A percentile compares a stretch with the other conserved stretches of the same genome.
Evolutionary conservation across 1,140 invertebrate genomes (phyloP).

Genomic region (Anadara kagoshimensis): DNA sequence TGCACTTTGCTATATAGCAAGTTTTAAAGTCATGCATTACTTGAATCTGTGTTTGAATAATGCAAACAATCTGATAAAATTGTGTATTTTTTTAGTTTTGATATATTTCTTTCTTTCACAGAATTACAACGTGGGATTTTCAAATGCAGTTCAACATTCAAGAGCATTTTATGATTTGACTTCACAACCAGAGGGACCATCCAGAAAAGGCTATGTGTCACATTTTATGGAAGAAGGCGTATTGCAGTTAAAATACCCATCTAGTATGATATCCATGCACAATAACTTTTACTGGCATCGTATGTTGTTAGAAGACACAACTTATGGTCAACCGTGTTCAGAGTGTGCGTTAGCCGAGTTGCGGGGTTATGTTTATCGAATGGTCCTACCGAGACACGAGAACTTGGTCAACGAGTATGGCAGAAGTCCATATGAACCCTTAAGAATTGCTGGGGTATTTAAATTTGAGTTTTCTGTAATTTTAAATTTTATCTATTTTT

Average conservation of each 20-base stretch:
- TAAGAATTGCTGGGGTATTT: slow-evolving; percentile 45
- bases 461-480: not conserved
- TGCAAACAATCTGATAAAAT: too few species aligned
- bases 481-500: not conserved
- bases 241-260: slow-evolving; percentile 39
- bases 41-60: too few species aligned
- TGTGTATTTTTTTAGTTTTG: too few species aligned
- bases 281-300: slow-evolving; percentile 68
- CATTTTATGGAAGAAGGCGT: slow-evolving; percentile 38
- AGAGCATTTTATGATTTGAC: slow-evolving; percentile 61
- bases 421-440: slow-evolving; percentile 44
- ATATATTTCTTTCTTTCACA: not conserved
- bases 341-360: slow-evolving; percentile 57
- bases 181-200: slow-evolving; percentile 17
- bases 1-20: too few species aligned
- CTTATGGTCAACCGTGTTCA: slow-evolving; percentile 48
- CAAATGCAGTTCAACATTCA: slow-evolving; percentile 57
- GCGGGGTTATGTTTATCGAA: slow-evolving; percentile 63
- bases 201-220: slow-evolving; percentile 52
- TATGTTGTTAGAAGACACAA: slow-evolving; percentile 63
- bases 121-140: slow-evolving; percentile 40
- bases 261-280: slow-evolving; percentile 59
- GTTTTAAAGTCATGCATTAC: too few species aligned
- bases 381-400: slow-evolving; percentile 62
- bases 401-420: slow-evolving; percentile 64